phyloP scores from a whole-genome alignment of 2,888 invertebrate genomes.

The Erannis defoliaria region DNA sequence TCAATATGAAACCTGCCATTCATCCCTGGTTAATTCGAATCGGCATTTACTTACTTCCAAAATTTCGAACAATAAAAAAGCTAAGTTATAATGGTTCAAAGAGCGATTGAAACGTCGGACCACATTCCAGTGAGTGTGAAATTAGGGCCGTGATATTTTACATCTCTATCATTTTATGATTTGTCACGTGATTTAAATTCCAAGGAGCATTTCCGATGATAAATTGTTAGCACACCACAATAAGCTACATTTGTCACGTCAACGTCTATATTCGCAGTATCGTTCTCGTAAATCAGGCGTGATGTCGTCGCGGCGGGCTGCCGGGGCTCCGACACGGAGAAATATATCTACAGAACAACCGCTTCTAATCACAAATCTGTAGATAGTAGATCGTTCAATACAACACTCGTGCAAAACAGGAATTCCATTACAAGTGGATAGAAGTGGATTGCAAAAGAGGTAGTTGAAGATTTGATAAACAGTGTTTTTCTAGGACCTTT shows the following conservation, averaged over 20 bases:
- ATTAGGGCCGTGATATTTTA: constrained; percentile 8
- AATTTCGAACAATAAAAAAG: constrained; percentile 21
- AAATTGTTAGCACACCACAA: constrained; percentile 24
- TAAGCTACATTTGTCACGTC: constrained; percentile 30
- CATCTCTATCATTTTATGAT: constrained; percentile 17
- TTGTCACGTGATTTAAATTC: constrained; percentile 15
- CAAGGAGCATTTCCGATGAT: constrained; percentile 15
- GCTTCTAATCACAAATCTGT: neutral
- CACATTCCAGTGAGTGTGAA: constrained; percentile 3
- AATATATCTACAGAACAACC: neutral
- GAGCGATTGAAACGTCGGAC: neutral
- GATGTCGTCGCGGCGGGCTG: constrained; percentile 36
- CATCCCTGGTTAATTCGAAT: constrained; percentile 1
- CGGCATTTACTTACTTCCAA: constrained; percentile 3
- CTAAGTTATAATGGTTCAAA: constrained; percentile 2
- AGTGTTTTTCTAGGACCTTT: too few relatives aligned
- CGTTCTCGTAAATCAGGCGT: constrained; percentile 48
- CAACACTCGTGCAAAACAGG: neutral
- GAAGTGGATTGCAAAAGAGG: too few relatives aligned
- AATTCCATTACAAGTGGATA: neutral
- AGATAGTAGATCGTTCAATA: neutral
- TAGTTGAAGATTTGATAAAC: too few relatives aligned
- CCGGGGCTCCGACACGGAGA: neutral
- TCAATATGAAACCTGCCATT: constrained; percentile 19
- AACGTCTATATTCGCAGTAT: constrained; percentile 30